Conservation (phyloP, 2,888 invertebrate species). For the Eristalinus sepulchralis region DNA sequence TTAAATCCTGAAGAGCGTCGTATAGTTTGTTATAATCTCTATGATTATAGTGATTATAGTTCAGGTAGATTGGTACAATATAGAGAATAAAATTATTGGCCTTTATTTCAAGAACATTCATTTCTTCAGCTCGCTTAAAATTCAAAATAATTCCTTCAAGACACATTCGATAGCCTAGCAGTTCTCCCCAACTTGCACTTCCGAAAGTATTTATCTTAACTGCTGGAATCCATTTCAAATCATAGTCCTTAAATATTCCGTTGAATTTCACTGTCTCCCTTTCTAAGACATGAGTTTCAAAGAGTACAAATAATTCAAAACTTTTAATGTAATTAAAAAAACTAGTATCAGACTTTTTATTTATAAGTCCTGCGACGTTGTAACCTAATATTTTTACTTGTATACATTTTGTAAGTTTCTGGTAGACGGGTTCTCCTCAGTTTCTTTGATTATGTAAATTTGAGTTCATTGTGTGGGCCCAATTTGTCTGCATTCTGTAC, state of each 20-base stretch:
- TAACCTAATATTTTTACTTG: background rate
- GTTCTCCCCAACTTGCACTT: background rate
- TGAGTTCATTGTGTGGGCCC: background rate
- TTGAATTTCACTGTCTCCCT: background rate
- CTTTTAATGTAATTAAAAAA: conserved; percentile 9
- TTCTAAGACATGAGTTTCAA: too few species aligned
- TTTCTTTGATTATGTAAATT: background rate
- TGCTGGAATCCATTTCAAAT: background rate
- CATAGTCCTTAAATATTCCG: background rate
- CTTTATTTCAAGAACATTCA: background rate
- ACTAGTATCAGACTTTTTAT: too few species aligned
- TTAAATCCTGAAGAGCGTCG: background rate
- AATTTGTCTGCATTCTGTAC: background rate
- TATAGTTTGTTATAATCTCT: conserved; percentile 1
- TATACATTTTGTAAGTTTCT: background rate
- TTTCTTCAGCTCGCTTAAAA: background rate
- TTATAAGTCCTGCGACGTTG: background rate
- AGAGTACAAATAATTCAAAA: background rate
- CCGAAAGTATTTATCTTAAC: background rate
- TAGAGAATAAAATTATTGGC: background rate
- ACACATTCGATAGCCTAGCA: background rate
- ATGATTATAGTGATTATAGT: background rate
- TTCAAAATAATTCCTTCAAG: background rate
- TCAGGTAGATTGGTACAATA: conserved; percentile 1
- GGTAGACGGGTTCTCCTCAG: background rate